These are phyloP conservation scores for Marcusenius ussheri DNA, from an alignment of 2,113 vertebrate genomes.

Conservation along the genomic window DNA sequence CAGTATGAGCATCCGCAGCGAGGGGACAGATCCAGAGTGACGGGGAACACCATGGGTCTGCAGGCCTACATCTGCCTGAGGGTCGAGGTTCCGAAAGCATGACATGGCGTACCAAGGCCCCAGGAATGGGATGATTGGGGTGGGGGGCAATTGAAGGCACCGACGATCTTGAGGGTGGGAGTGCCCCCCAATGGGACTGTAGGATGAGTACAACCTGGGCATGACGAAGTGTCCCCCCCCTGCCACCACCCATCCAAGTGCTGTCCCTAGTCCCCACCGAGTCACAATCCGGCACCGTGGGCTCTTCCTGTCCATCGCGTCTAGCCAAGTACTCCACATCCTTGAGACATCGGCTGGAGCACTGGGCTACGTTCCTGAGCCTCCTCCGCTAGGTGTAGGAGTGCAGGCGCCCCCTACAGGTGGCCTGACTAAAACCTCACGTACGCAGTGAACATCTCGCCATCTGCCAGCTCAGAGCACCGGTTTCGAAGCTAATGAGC, in stretches of 20 bases:
- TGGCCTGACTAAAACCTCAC: neutral
- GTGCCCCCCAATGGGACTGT: neutral
- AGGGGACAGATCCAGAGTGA: neutral
- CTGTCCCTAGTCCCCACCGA: neutral
- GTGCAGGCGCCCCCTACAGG: neutral
- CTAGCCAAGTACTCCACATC: neutral
- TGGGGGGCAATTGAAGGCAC: neutral
- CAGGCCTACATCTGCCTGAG: neutral
- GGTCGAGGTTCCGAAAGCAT: neutral
- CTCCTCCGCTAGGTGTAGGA: neutral
- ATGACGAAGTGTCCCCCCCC: neutral
- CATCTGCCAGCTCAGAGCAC: neutral
- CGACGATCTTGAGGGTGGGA: neutral
- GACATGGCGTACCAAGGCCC: no score
- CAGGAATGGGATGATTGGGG: neutral
- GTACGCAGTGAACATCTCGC: neutral
- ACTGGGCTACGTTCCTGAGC: neutral
- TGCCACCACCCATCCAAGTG: neutral
- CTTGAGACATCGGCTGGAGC: neutral
- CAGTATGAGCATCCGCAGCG: neutral
- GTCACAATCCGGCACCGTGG: neutral
- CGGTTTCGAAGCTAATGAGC: neutral
- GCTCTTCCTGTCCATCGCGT: neutral
- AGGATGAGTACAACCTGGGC: neutral
- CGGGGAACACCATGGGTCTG: neutral